phyloP scores from a whole-genome alignment of 1,140 invertebrate genomes.

The Catajapyx aquilonaris region DNA sequence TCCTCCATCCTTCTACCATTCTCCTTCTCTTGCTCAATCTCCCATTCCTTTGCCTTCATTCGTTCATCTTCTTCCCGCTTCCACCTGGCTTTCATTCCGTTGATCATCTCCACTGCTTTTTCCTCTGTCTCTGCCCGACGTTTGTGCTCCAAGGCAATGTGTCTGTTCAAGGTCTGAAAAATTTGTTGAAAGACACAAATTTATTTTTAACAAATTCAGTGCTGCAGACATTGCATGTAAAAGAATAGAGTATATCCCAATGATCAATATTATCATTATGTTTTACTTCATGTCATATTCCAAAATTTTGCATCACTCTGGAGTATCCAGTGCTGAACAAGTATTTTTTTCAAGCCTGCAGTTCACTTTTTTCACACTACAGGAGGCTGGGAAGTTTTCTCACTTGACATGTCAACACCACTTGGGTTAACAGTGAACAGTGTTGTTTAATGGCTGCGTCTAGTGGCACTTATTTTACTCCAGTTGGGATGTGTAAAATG shows the following conservation, averaged over 20 bases:
- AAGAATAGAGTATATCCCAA: not conserved
- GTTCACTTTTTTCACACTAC: too few species aligned
- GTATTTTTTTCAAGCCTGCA: too few species aligned
- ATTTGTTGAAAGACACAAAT: not conserved
- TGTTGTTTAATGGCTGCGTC: too few species aligned
- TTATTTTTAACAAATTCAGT: not conserved
- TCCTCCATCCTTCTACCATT: not conserved
- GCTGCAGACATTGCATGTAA: not conserved
- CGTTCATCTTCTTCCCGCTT: constrained; percentile 31
- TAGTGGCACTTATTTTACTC: too few species aligned
- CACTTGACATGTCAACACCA: too few species aligned
- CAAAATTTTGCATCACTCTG: not conserved
- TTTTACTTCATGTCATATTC: not conserved
- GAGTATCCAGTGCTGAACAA: too few species aligned
- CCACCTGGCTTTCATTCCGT: constrained; percentile 33
- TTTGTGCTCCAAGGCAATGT: constrained; percentile 7
- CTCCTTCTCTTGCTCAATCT: constrained; percentile 27
- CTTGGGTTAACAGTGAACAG: too few species aligned
- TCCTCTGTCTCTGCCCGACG: constrained; percentile 23
- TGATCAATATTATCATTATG: not conserved
- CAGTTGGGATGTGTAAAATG: too few species aligned
- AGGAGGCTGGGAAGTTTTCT: too few species aligned
- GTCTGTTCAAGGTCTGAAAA: not conserved
- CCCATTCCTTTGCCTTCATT: constrained; percentile 27
- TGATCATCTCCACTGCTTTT: constrained; percentile 31